Evolutionary conservation across 1,140 invertebrate genomes (phyloP), one percentile per base, ranked within the genome.

Genomic region (Neotoxoptera formosana): DNA sequence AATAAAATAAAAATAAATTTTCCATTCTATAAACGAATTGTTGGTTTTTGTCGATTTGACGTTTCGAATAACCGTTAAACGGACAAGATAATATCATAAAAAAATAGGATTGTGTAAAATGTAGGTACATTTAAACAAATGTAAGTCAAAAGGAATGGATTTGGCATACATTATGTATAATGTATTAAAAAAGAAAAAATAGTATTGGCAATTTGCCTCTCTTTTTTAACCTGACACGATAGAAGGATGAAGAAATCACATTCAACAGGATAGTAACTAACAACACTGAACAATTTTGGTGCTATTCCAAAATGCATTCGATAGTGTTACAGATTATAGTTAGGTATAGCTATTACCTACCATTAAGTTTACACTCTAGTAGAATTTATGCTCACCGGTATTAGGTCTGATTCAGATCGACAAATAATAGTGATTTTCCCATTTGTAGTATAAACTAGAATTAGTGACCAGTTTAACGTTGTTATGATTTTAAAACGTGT

Each of bases 261-360:
- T 90, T 90, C 88, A 90, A 90, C 88, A 90, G 88, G 51, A 90
- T 60, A 34, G 60, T 76, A 51, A 88, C 30, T 89, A 90, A 90
- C 14, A 34, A 90, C 23, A 60, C 9, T 36, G n/a, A 56, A 41
- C 34, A 90, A 60, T 36, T 56, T 60, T 90, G 51, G 48, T 34
- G n/a, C 20, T 56, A 11, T 41, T 90, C 88, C 88, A 90, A 90
- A 90, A 56, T 53, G n/a, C 20, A 41, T 56, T 90, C n/a, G 88
- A 90, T 56, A 30, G 47, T 87, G 86, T 87, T 48, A 14, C 30
- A 87, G 14, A 87, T 48, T 21, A n/a, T 48, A 87, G 25, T 86
- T 86, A 86, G 41, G 23, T 86, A 45, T n/a, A 76, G 30, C 60
- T 34, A n/a, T 76, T 76, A 76, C n/a, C 14, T 76, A 76, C n/a